Evolutionary conservation across 1,140 invertebrate genomes (phyloP).

Genomic region (Heliconius eleuchia): DNA sequence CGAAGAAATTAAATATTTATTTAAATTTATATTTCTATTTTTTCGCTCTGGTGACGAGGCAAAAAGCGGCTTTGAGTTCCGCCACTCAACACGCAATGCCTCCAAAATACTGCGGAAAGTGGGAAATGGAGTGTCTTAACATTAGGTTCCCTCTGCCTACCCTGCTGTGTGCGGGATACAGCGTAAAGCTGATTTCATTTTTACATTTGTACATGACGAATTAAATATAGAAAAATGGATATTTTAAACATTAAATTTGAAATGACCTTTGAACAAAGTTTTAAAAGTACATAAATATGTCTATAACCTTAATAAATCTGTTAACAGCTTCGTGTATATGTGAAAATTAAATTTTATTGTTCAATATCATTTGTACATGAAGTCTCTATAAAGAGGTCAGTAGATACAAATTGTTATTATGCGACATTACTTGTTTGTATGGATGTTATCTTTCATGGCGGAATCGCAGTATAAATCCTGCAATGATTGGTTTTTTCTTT

Average conservation of each 20-base stretch:
- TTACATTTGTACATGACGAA: no score
- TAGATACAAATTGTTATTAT: conserved; percentile 3
- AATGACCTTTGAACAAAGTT: not conserved
- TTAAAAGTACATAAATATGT: not conserved
- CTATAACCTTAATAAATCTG: conserved; percentile 16
- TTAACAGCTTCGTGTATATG: conserved; percentile 9
- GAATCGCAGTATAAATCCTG: not conserved
- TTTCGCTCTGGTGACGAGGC: no score
- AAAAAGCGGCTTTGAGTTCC: no score
- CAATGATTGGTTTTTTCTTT: no score
- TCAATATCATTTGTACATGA: conserved; percentile 23
- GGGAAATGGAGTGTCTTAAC: no score
- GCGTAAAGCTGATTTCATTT: no score
- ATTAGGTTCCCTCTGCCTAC: no score
- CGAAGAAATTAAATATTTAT: no score
- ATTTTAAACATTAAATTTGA: not conserved
- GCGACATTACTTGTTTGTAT: not conserved
- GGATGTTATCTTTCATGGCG: not conserved
- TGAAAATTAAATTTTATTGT: conserved; percentile 34
- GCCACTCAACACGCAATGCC: no score
- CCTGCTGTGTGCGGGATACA: no score
- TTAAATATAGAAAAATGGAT: not conserved
- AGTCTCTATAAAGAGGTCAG: conserved; percentile 38
- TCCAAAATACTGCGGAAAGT: no score
- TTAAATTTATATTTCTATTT: no score